Base-by-base conservation (phyloP, 2,797 vertebrate genomes). In the Cryptoprocta ferox region DNA sequence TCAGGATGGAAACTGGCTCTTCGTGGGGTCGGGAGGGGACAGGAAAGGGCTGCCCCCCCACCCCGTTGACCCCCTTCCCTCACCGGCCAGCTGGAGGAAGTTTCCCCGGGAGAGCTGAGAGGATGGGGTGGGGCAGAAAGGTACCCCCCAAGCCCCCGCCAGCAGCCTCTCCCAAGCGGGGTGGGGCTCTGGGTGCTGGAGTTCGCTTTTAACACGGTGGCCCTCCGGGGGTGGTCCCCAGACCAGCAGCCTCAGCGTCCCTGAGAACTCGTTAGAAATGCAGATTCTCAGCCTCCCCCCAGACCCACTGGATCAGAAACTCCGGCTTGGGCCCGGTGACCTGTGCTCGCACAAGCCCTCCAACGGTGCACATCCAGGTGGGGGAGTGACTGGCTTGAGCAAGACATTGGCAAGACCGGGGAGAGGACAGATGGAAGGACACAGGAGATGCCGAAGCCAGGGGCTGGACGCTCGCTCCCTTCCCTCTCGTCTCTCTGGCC, bases 311-410 rank as follows among this genome's bases (percentile, higher is more conserved):
- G 28, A 18, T 71, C 37, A 28, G 59, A 68, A 13, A n/a, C 12
- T 32, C 42, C 18, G 19, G 24, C 35, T 21, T 8, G 4, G 39
- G n/a, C 37, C 26, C 50, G 10, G 19, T 11, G 35, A 15, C 50
- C 10, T n/a, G 56, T 50, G 70, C 1, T 63, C 19, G 53, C 1
- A 50, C 9, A 61, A 32, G 16, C 56, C 16, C 30, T 39, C 18
- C 73, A 6, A 16, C 11, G 19, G 1, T 5, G 35, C 7, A 3
- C 2, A 0, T 3, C 16, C 26, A 5, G 0, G 45, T 9, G 39
- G 28, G 78, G 76, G 50, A 85, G 13, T 7, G 12, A 6, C 35
- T 30, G 45, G 39, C 59, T 35, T 13, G 12, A 39, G 37, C 71
- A 39, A 48, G 80, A n/a, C 14, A 4, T 30, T 9, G n/a, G 35